Conservation (phyloP, 1,140 invertebrate genomes). For the Bombus polaris region DNA sequence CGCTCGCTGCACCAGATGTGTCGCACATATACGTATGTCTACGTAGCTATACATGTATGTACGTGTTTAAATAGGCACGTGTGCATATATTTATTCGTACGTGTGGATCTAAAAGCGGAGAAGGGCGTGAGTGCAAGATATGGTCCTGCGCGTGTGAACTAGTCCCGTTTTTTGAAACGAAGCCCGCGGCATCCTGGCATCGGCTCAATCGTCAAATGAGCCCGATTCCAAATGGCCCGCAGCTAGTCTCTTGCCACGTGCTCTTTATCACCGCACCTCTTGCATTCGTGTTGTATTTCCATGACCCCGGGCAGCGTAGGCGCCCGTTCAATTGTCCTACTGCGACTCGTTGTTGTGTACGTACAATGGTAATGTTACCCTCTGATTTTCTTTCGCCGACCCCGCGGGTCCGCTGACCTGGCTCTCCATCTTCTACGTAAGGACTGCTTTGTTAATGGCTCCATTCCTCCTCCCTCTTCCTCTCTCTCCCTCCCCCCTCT, state of each 20-base stretch:
- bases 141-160: not conserved
- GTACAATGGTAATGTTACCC: constrained; percentile 40
- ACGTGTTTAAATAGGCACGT: no score
- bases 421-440: not conserved
- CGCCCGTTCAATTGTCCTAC: constrained; percentile 33
- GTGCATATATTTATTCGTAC: not conserved
- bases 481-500: not conserved
- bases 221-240: constrained; percentile 54
- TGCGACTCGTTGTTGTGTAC: not conserved
- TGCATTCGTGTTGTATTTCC: constrained; percentile 46
- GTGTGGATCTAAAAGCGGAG: not conserved
- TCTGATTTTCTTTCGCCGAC: constrained; percentile 49
- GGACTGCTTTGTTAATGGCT: constrained; percentile 26
- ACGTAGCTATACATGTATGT: not conserved
- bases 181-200: constrained; percentile 41
- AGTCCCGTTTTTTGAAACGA: constrained; percentile 29
- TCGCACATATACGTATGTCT: not conserved
- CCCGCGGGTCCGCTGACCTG: not conserved
- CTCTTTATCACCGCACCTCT: constrained; percentile 51
- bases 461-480: not conserved
- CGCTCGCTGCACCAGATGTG: constrained; percentile 8
- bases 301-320: constrained; percentile 19
- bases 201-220: constrained; percentile 60
- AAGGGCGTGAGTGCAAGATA: not conserved
- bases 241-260: constrained; percentile 51